A percentile compares a stretch with the other conserved stretches of the same genome.
Conservation (phyloP, 2,888 invertebrate species). For the Xiphydria camelus region DNA sequence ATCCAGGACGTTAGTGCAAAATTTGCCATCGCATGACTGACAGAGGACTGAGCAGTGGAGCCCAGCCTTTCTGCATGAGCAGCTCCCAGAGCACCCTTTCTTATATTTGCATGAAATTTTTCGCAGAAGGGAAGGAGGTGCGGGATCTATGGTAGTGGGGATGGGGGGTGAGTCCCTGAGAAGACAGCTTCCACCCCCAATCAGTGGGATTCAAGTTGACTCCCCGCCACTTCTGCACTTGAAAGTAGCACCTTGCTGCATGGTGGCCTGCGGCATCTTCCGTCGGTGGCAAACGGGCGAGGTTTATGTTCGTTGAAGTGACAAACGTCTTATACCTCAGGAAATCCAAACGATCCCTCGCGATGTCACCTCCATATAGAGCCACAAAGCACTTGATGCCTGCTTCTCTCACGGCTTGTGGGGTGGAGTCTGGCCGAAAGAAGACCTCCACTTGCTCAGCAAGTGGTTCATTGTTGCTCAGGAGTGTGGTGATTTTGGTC, state of each 20-base stretch:
- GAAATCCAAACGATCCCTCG: constrained; percentile 1
- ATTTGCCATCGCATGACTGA: background rate
- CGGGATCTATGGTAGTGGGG: background rate
- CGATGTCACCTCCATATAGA: constrained; percentile 3
- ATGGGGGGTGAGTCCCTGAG: background rate
- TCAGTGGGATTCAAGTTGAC: constrained; percentile 19
- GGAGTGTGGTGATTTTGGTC: background rate
- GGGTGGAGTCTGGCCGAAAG: background rate
- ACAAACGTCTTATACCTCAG: background rate
- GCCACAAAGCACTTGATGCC: constrained; percentile 3
- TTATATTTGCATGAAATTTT: constrained; percentile 8
- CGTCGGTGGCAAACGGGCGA: constrained; percentile 18
- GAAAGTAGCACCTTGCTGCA: constrained; percentile 21
- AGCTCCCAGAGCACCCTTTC: constrained; percentile 2
- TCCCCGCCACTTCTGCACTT: constrained; percentile 24
- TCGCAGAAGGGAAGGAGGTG: constrained; percentile 5
- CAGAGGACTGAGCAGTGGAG: constrained; percentile 2
- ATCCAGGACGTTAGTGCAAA: background rate
- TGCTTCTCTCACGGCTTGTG: background rate
- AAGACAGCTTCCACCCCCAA: constrained; percentile 44
- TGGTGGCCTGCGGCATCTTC: constrained; percentile 23
- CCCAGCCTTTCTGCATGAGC: constrained; percentile 6
- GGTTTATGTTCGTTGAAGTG: constrained; percentile 23
- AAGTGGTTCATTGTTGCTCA: background rate
- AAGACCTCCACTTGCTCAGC: background rate